Evolutionary conservation across 2,113 vertebrate genomes (phyloP).

Genomic region (Pagrus major): DNA sequence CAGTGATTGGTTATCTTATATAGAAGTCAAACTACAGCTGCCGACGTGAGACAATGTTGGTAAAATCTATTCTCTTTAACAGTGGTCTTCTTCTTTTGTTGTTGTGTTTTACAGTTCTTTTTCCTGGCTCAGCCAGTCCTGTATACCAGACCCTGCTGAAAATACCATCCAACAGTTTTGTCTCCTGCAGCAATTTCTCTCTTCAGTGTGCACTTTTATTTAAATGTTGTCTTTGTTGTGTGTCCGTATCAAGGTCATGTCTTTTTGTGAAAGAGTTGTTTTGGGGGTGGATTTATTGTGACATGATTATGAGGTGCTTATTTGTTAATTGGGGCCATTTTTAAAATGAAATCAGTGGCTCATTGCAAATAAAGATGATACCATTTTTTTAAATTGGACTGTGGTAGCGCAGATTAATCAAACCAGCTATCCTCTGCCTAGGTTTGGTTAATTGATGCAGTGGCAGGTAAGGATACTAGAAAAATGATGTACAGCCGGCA

Average conservation of each 20-base stretch:
- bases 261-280: conserved; percentile 57
- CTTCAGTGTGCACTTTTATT: conserved; percentile 94
- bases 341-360: conserved; percentile 7
- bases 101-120: conserved; percentile 99
- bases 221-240: conserved; percentile 79
- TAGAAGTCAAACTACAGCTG: conserved; percentile 23
- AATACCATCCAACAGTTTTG: conserved; percentile 99
- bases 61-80: conserved; percentile 96
- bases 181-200: conserved; percentile 99
- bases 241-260: conserved; percentile 67
- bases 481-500: conserved; percentile 57
- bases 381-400: conserved; percentile 4
- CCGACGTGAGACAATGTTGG: conserved; percentile 90
- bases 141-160: conserved; percentile 99
- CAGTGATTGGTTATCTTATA: neutral
- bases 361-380: conserved; percentile 11
- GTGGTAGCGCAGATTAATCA: conserved; percentile 21
- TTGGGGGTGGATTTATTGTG: conserved; percentile 42
- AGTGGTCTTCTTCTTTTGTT: conserved; percentile 99
- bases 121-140: conserved; percentile 99
- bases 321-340: conserved; percentile 13
- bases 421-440: conserved; percentile 11
- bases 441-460: conserved; percentile 58
- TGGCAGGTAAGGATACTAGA: conserved; percentile 76
- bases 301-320: conserved; percentile 50